Conservation (phyloP, 2,797 vertebrate species). For the Leucoraja ocellata region DNA sequence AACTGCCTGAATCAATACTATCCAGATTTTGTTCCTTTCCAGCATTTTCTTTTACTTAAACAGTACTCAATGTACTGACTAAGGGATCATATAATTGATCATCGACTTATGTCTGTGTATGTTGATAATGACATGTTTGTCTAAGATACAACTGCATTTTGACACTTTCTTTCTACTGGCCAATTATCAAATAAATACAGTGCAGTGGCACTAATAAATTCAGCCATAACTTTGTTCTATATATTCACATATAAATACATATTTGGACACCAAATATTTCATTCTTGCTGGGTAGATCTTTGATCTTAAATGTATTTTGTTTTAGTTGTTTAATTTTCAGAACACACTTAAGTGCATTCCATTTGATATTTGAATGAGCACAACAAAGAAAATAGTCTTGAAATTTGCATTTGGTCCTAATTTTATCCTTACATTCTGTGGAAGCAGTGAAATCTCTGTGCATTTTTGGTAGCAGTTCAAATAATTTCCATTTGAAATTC, state of each 20-base stretch:
- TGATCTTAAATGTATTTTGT: background rate
- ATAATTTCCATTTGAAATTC: background rate
- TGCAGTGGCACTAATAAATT: background rate
- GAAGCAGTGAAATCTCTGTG: constrained; percentile 4
- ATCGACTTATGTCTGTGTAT: background rate
- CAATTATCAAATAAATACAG: background rate
- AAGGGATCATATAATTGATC: background rate
- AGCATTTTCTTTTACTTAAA: background rate
- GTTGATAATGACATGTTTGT: background rate
- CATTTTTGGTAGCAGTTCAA: background rate
- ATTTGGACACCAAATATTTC: background rate
- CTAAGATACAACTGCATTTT: background rate
- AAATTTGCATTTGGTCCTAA: background rate
- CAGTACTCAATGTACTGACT: too few species aligned
- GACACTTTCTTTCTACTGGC: background rate
- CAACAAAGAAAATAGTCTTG: background rate
- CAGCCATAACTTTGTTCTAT: background rate
- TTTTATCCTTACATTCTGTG: background rate
- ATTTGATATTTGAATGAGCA: background rate
- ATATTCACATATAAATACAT: background rate
- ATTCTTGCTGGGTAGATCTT: background rate
- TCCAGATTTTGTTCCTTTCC: background rate
- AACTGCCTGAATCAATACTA: background rate
- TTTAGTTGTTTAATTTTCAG: background rate
- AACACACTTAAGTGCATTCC: background rate